These are phyloP conservation scores for Eumerus sabulonum DNA, from an alignment of 2,888 invertebrate species.

Conservation along the genomic window DNA sequence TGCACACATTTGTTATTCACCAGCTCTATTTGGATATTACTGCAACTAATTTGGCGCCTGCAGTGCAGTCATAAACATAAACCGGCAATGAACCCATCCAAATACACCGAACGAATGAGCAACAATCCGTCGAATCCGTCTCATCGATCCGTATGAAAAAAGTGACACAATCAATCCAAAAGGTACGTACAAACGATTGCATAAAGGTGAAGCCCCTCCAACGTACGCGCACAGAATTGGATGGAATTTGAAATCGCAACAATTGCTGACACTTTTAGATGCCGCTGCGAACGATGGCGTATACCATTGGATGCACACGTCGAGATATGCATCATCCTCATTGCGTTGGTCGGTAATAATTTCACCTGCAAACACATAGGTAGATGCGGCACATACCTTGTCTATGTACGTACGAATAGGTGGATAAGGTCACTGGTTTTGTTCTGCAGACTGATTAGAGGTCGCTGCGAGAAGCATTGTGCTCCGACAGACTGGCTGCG, in stretches of 20 bases:
- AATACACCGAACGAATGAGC: conserved; percentile 2
- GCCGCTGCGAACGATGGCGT: not conserved
- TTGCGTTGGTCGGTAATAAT: conserved; percentile 30
- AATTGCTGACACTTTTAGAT: conserved; percentile 30
- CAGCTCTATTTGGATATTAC: conserved; percentile 9
- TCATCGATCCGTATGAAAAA: conserved; percentile 43
- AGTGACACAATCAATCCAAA: conserved; percentile 57
- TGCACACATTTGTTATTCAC: no score
- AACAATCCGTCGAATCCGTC: not conserved
- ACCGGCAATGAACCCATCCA: conserved; percentile 58
- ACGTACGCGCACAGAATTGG: conserved; percentile 15
- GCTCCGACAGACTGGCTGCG: not conserved
- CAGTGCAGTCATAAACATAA: conserved; percentile 38
- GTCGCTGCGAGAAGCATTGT: conserved; percentile 17
- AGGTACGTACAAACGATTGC: conserved; percentile 32
- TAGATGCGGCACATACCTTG: not conserved
- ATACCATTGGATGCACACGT: not conserved
- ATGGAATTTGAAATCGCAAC: conserved; percentile 45
- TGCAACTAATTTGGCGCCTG: conserved; percentile 54
- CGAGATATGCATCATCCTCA: conserved; percentile 47
- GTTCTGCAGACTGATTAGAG: conserved; percentile 37
- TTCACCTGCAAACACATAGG: conserved; percentile 16
- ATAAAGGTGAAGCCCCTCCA: conserved; percentile 25
- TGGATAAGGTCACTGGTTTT: conserved; percentile 40
- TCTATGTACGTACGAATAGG: not conserved